Base-by-base conservation (phyloP, 2,888 invertebrate genomes). In the Cataglyphis cursor region DNA sequence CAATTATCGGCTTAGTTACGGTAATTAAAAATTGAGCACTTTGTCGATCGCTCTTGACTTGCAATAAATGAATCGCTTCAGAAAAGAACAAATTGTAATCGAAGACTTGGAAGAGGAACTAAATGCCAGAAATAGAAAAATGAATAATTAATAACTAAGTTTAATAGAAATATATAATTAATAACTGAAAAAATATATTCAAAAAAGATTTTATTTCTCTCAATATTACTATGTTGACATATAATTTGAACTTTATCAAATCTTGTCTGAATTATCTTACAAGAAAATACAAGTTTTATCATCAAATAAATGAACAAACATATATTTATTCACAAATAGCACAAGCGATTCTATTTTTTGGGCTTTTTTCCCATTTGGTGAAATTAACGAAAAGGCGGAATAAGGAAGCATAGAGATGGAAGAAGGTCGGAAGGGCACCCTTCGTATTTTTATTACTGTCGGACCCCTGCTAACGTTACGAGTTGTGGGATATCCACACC, bases 381-480 rank as follows among this genome's bases (percentile, higher is more conserved):
- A 68, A 84, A 88, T 78, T 83, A 87, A 85, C 85, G 76, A 80
- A 64, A 61, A 48, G 44, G 8, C 12, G 59, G 61, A 85, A n/a
- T 21, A 35, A 65, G 59, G 5, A 41, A 28, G 28, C 57, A 84
- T 74, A 81, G 75, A 62, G 75, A 51, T 51, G 51, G 54, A 62
- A 59, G 35, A 38, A 41, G 59, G 51, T 59, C 48, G 57, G 64
- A 59, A 44, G 48, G 57, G n/a, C 74, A 64, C 80, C 87, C 87
- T 82, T 75, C 61, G 82, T 83, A 88, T 84, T 89, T 90, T 89
- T 90, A 89, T 89, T 89, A 87, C 88, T 64, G 62, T 78, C 76
- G 76, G 81, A 84, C 84, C 89, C 89, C 81, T 82, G 76, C 83
- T 81, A 86, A 83, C 83, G 87, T 89, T 88, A 88, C 85, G 78